Base-by-base conservation (phyloP, 1,140 invertebrate species). In the Pseudomyrmex flavicornis region DNA sequence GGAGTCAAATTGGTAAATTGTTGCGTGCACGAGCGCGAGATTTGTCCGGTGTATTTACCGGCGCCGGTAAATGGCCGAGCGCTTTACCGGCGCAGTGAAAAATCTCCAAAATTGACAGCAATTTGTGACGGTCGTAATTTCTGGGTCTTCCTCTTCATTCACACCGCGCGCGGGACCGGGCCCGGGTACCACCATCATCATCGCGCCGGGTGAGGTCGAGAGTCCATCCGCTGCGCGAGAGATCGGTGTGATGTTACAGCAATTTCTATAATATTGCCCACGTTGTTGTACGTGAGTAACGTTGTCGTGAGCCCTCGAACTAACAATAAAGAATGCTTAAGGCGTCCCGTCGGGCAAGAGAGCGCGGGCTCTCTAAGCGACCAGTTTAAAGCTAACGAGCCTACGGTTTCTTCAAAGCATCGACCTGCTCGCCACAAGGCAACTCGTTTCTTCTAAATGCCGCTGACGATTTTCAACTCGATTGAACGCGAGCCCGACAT, bases 201-300 rank as follows among this genome's bases (percentile, higher is more conserved):
- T 84, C 87, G 46, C 76, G n/a, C 73, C 69, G 86, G 87, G 85
- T 73, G 87, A 89, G 87, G 82, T 89, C 88, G 76, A 85, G 82
- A 59, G 77, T 84, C 88, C 79, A 84, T 89, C 82, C 87, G 82
- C 72, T 82, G 83, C 88, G 88, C 89, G 88, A 35, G 35, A 35
- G 35, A 90, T 90, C 88, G 88, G 88, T 87, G 73, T 87, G 88
- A 79, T 89, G 88, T 90, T 90, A 90, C 88, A 89, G 88, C 88
- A 90, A 90, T 90, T 90, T 90, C 82, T 90, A 85, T 82, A 87
- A 89, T 89, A 89, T 85, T 69, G 72, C 72, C 85, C 88, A 89
- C 85, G 85, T 88, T 84, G 84, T 74, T 73, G 87, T 88, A 88
- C 87, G 87, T 89, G 86, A 88, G 87, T 54, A 85, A 88, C 86